Percentiles rank a stretch among this genome's conserved stretches.
These are phyloP conservation scores for Laticauda colubrina DNA, from an alignment of 2,113 vertebrate genomes.

Conservation along the genomic window DNA sequence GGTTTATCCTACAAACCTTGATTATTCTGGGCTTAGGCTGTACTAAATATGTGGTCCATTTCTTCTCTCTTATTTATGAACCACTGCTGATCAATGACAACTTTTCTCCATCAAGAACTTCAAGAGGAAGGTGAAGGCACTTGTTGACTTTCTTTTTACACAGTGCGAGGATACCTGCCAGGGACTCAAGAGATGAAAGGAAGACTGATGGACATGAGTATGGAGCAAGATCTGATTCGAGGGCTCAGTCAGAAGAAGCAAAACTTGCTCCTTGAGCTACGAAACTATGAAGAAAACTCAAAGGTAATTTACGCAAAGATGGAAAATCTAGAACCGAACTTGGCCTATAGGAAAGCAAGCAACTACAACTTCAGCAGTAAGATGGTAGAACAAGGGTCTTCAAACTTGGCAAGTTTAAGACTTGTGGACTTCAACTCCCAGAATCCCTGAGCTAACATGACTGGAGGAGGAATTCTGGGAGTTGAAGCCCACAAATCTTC, in stretches of 20 bases:
- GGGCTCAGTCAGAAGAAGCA: conserved; percentile 95
- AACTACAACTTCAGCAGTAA: neutral
- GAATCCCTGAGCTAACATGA: too few relatives aligned
- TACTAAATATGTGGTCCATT: neutral
- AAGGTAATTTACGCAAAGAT: conserved; percentile 72
- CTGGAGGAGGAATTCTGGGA: too few relatives aligned
- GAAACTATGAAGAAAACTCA: conserved; percentile 89
- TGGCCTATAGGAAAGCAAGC: neutral
- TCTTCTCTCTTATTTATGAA: neutral
- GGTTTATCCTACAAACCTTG: neutral
- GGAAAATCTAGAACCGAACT: neutral
- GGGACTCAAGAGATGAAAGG: conserved; percentile 85
- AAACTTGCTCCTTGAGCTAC: conserved; percentile 89
- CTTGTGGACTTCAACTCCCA: too few relatives aligned
- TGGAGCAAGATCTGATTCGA: conserved; percentile 90
- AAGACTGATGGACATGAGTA: conserved; percentile 84
- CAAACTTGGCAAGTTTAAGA: too few relatives aligned
- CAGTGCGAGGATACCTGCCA: conserved; percentile 94
- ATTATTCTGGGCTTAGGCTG: neutral
- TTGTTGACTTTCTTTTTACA: conserved; percentile 32
- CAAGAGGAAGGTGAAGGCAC: neutral
- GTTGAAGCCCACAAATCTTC: too few relatives aligned
- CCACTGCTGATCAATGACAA: neutral
- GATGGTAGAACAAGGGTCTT: neutral
- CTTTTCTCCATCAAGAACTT: neutral